These are phyloP conservation scores for Poeciliopsis turneri DNA, from an alignment of 2,797 vertebrate genomes.

Conservation along the genomic window DNA sequence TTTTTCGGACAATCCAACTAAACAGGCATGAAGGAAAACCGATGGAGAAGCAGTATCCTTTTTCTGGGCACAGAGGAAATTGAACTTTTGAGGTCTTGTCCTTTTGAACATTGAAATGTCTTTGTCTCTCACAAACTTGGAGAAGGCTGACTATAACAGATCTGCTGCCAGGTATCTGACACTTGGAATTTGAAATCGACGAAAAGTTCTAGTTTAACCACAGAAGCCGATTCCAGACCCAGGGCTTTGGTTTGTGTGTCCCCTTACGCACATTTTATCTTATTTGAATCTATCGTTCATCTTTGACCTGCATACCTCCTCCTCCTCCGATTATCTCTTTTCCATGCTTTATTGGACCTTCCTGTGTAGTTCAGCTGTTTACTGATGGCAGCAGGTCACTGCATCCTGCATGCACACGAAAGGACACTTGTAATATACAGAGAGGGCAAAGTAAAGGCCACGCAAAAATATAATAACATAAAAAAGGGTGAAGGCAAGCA, in stretches of 20 bases:
- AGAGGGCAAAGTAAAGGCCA: conserved; percentile 49
- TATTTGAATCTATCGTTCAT: not conserved
- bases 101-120: conserved; percentile 16
- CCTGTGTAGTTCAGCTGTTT: conserved; percentile 40
- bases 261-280: not conserved
- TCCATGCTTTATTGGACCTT: conserved; percentile 2
- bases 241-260: not conserved
- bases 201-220: conserved; percentile 12
- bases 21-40: conserved; percentile 60
- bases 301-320: conserved; percentile 10
- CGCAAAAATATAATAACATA: conserved; percentile 69
- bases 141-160: conserved; percentile 69
- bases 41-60: conserved; percentile 66
- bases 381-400: conserved; percentile 36
- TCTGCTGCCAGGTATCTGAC: conserved; percentile 24
- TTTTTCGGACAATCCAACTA: conserved; percentile 66
- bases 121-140: conserved; percentile 63
- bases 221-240: not conserved
- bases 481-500: conserved; percentile 58
- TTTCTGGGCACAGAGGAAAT: conserved; percentile 71
- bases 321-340: conserved; percentile 31
- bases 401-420: conserved; percentile 42
- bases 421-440: conserved; percentile 70
- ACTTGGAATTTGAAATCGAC: conserved; percentile 42
- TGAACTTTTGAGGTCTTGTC: conserved; percentile 66